Evolutionary conservation across 2,797 vertebrate species (phyloP).

Genomic region (Distichodus sexfasciatus): DNA sequence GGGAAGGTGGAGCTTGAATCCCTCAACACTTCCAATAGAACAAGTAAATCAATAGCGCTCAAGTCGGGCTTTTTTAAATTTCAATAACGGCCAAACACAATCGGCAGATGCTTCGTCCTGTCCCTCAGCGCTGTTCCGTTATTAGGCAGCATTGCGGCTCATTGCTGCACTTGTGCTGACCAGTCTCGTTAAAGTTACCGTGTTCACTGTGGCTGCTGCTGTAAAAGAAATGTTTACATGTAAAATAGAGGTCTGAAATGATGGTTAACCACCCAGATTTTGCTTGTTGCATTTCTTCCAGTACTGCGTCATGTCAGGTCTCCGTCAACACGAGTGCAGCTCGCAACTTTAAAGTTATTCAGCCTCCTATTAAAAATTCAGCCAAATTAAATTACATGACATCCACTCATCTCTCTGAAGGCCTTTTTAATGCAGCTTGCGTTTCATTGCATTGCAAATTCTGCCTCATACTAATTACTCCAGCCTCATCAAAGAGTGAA

Average conservation of each 20-base stretch:
- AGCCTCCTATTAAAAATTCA: background rate
- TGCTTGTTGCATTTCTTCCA: no score
- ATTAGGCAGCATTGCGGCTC: background rate
- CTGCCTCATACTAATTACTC: background rate
- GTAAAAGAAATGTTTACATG: no score
- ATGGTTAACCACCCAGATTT: no score
- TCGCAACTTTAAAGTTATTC: background rate
- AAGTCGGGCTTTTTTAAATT: constrained; percentile 6
- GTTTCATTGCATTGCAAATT: background rate
- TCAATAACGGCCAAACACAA: background rate
- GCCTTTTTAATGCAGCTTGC: background rate
- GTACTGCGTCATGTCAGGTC: no score
- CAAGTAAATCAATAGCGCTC: constrained; percentile 16
- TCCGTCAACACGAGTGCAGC: no score
- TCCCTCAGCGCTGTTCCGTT: constrained; percentile 6
- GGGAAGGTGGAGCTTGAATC: constrained; percentile 11
- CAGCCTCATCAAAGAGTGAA: background rate
- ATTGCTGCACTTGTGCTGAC: no score
- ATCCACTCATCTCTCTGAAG: background rate
- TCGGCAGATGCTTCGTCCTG: constrained; percentile 15
- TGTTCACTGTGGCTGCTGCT: no score
- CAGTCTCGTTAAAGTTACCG: no score
- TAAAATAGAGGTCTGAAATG: no score
- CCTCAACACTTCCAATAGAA: constrained; percentile 26
- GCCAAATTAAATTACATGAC: background rate